Conservation (phyloP, 2,888 invertebrate genomes). For the Diplazon laetatorius region DNA sequence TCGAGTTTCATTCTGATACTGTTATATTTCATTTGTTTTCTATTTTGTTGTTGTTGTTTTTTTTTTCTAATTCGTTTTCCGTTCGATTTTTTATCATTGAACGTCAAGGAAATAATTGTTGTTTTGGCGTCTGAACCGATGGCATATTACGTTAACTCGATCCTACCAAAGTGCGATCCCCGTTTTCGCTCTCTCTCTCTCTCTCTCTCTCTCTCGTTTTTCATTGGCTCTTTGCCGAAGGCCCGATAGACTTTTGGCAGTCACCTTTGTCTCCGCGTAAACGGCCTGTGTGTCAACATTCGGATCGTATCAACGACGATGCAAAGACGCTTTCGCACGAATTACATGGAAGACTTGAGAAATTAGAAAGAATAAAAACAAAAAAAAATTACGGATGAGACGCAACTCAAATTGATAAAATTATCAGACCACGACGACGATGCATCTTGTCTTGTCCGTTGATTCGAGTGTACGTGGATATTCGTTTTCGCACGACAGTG, state of each 20-base stretch:
- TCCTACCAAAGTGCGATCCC: too few relatives aligned
- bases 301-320: too few relatives aligned
- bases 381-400: neutral
- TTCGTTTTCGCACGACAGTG: neutral
- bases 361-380: constrained; percentile 47
- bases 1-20: constrained; percentile 34
- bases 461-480: neutral
- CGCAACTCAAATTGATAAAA: neutral
- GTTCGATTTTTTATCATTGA: constrained; percentile 16
- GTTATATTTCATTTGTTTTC: neutral
- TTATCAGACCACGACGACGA: constrained; percentile 1
- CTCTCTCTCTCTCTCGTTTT: constrained; percentile 9
- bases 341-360: constrained; percentile 65
- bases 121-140: constrained; percentile 28
- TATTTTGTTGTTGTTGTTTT: neutral
- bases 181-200: neutral
- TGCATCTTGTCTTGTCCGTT: neutral
- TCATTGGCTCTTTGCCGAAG: neutral
- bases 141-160: constrained; percentile 3
- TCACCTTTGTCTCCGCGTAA: too few relatives aligned
- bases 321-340: constrained; percentile 24
- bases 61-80: neutral
- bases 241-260: too few relatives aligned
- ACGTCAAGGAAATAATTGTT: too few relatives aligned
- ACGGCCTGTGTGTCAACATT: too few relatives aligned